These are phyloP conservation scores for Rhogogaster chlorosoma DNA, from an alignment of 2,888 invertebrate genomes.

Conservation along the genomic window DNA sequence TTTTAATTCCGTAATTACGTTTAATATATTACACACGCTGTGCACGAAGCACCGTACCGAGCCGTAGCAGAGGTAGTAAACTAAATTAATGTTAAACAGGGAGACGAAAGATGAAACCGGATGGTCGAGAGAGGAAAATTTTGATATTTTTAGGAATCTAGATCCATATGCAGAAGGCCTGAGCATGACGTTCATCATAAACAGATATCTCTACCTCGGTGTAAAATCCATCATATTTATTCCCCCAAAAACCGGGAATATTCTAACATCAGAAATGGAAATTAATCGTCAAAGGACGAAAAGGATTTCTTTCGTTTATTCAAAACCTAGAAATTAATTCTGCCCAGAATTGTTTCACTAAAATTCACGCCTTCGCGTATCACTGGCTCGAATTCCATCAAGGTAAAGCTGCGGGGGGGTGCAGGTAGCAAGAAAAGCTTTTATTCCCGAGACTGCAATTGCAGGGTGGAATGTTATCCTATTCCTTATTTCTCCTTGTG, in stretches of 20 bases:
- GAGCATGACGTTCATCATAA: background rate
- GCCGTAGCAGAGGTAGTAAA: slow-evolving; percentile 13
- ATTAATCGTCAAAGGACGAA: background rate
- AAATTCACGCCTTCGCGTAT: background rate
- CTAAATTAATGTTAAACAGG: slow-evolving; percentile 29
- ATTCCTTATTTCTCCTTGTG: background rate
- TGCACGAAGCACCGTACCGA: slow-evolving; percentile 9
- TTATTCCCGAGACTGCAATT: background rate
- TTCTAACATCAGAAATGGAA: background rate
- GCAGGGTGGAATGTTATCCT: background rate
- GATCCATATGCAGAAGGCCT: background rate
- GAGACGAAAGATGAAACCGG: slow-evolving; percentile 14
- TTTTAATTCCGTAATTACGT: slow-evolving; percentile 32
- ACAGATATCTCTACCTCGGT: background rate
- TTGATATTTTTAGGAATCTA: background rate
- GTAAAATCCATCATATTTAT: background rate
- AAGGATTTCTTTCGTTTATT: background rate
- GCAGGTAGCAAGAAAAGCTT: background rate
- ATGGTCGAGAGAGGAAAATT: background rate
- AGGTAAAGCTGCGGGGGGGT: background rate
- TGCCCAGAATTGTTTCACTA: background rate
- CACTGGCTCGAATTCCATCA: background rate
- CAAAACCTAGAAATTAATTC: background rate
- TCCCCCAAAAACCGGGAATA: background rate
- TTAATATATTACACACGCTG: slow-evolving; percentile 28